Evolutionary conservation across 2,888 invertebrate genomes (phyloP).

Genomic region (Pachymerium ferrugineum): DNA sequence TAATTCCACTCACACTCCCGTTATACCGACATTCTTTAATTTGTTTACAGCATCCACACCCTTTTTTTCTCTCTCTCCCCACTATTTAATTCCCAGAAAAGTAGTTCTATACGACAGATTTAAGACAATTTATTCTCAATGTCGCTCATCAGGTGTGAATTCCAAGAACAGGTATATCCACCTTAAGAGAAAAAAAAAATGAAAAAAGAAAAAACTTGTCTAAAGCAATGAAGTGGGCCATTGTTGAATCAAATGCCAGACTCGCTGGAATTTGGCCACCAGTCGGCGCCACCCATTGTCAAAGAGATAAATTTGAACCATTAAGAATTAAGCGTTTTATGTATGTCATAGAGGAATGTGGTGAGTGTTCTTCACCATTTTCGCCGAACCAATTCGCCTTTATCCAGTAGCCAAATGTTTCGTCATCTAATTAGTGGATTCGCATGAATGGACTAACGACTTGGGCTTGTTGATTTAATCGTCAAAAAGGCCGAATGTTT

Average conservation of each 20-base stretch:
- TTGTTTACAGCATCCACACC: neutral
- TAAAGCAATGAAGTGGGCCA: neutral
- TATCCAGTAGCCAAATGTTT: neutral
- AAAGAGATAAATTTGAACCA: neutral
- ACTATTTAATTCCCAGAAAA: neutral
- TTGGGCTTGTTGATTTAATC: too few species aligned
- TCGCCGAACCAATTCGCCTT: neutral
- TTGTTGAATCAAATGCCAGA: constrained; percentile 4
- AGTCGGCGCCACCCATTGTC: constrained; percentile 13
- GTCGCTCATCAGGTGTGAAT: constrained; percentile 2
- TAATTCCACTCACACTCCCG: neutral
- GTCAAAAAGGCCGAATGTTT: too few species aligned
- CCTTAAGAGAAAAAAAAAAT: neutral
- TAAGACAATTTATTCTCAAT: neutral
- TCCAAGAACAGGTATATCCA: neutral
- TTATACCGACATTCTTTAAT: neutral
- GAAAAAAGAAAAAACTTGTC: neutral
- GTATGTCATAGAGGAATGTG: neutral
- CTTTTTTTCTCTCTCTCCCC: neutral
- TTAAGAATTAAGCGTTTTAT: constrained; percentile 1
- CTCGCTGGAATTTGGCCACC: neutral
- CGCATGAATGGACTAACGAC: neutral
- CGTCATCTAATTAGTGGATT: neutral
- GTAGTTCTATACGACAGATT: neutral
- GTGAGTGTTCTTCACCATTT: neutral